A percentile compares a stretch with the other conserved stretches of the same genome.
Conservation (phyloP, 2,113 vertebrate genomes). For the Phocoena phocoena region DNA sequence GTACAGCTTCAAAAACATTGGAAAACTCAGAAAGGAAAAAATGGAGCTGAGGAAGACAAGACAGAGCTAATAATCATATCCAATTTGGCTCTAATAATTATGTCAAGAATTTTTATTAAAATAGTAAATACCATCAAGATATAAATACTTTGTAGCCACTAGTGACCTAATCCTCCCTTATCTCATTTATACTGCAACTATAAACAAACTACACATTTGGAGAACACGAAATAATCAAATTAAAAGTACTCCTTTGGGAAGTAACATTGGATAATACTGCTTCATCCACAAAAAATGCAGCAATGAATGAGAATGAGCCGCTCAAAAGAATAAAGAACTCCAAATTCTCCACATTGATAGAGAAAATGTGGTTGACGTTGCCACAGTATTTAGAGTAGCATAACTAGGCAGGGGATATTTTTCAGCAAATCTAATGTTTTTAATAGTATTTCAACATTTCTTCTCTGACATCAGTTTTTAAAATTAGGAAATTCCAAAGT, state of each 20-base stretch:
- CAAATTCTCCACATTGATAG: neutral
- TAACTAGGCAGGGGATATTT: neutral
- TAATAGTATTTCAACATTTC: conserved; percentile 40
- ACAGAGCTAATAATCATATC: neutral
- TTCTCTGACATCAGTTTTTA: conserved; percentile 53
- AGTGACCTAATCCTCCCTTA: neutral
- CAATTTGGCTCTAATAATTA: neutral
- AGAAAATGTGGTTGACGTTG: conserved; percentile 2
- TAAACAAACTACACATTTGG: neutral
- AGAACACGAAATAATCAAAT: conserved; percentile 40
- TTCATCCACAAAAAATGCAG: neutral
- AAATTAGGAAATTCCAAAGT: conserved; percentile 53
- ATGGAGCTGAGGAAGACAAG: neutral
- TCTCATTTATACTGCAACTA: neutral
- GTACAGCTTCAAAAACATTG: neutral
- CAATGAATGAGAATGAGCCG: neutral
- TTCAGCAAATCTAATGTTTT: conserved; percentile 10
- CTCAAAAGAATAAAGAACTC: neutral
- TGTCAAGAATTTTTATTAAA: conserved; percentile 31
- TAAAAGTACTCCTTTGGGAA: neutral
- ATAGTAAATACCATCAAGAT: conserved; percentile 26
- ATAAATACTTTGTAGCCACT: neutral
- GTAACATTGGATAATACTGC: neutral
- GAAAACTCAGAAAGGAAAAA: neutral
- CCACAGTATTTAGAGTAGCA: neutral